Conservation (phyloP, 2,113 vertebrate species). For the Takifugu bimaculatus region DNA sequence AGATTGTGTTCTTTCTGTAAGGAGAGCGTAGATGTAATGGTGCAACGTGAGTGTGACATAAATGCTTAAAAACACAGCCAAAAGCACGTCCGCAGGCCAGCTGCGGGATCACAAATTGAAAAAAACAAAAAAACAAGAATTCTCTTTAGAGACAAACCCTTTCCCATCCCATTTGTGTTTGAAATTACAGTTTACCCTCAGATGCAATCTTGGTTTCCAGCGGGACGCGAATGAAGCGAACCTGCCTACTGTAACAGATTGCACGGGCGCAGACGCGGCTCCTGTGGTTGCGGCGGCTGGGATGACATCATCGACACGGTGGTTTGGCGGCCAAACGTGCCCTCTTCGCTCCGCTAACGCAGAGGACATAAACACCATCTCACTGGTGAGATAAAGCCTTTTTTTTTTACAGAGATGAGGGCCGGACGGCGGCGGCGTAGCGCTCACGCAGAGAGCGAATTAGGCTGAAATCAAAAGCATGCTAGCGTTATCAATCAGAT, state of each 20-base stretch:
- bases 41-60: too few relatives aligned
- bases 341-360: slow-evolving; percentile 9
- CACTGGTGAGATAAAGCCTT: slow-evolving; percentile 8
- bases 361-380: slow-evolving; percentile 2
- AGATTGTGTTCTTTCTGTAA: too few relatives aligned
- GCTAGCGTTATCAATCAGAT: slow-evolving; percentile 34
- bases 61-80: neutral
- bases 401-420: neutral
- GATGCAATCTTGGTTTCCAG: neutral
- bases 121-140: slow-evolving; percentile 33
- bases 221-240: neutral
- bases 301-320: slow-evolving; percentile 33
- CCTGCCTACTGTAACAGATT: neutral
- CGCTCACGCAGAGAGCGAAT: slow-evolving; percentile 6
- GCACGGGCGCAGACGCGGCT: neutral
- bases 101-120: slow-evolving; percentile 28
- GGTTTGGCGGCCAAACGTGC: slow-evolving; percentile 4
- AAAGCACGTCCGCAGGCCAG: slow-evolving; percentile 31
- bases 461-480: slow-evolving; percentile 29
- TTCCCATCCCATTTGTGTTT: neutral
- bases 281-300: slow-evolving; percentile 18
- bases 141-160: slow-evolving; percentile 8
- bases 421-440: slow-evolving; percentile 1
- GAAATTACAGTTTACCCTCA: neutral
- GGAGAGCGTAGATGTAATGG: too few relatives aligned